phyloP scores from a whole-genome alignment of 2,888 invertebrate genomes.

The Scaptomyza cyrtandrae region DNA sequence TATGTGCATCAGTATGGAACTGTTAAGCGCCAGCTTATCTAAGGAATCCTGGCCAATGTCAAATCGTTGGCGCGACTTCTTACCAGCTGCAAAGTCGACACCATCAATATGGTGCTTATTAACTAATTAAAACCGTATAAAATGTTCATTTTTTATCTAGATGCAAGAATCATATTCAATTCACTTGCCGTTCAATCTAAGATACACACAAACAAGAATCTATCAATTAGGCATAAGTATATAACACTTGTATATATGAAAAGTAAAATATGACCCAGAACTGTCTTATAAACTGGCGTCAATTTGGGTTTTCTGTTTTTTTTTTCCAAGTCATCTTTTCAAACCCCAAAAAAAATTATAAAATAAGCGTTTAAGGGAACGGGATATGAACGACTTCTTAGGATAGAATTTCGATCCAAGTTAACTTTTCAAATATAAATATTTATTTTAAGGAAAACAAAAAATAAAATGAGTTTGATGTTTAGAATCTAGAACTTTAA shows the following conservation, averaged over 20 bases:
- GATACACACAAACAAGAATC: constrained; percentile 20
- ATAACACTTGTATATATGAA: neutral
- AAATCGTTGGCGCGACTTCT: constrained; percentile 3
- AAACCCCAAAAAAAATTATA: too few relatives aligned
- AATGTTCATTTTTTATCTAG: constrained; percentile 46
- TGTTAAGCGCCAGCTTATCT: constrained; percentile 50
- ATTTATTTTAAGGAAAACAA: too few relatives aligned
- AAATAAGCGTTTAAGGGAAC: too few relatives aligned
- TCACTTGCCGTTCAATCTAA: neutral
- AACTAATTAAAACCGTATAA: constrained; percentile 79
- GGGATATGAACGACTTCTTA: neutral
- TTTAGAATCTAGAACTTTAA: too few relatives aligned
- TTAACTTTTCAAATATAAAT: too few relatives aligned
- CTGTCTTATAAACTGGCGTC: neutral
- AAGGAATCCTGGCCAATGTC: constrained; percentile 66
- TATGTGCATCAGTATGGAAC: constrained; percentile 22
- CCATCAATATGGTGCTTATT: constrained; percentile 58
- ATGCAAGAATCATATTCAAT: constrained; percentile 60
- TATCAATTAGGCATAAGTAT: constrained; percentile 39
- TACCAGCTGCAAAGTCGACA: constrained; percentile 57
- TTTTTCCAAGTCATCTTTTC: neutral
- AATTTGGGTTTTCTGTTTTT: neutral
- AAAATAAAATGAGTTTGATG: too few relatives aligned
- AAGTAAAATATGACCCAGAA: neutral
- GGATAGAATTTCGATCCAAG: too few relatives aligned